Percentiles rank a stretch among this genome's conserved stretches.
phyloP scores from a whole-genome alignment of 1,140 invertebrate genomes.

The Drosophila punjabiensis region DNA sequence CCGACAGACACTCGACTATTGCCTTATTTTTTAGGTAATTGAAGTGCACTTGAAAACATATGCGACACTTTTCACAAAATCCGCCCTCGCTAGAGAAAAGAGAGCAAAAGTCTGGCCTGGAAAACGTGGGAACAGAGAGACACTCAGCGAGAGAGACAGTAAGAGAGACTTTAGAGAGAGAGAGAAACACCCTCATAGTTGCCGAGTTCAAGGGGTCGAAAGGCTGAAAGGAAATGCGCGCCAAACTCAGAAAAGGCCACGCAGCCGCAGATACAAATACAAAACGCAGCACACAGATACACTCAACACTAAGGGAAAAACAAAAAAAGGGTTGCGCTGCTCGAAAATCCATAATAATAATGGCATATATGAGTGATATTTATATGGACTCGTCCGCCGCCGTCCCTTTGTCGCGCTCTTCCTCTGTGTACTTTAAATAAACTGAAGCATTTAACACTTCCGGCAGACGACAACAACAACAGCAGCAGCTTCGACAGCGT shows the following conservation, averaged over 20 bases:
- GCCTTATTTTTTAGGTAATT: conserved; percentile 46
- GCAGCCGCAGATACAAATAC: conserved; percentile 47
- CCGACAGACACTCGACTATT: neutral
- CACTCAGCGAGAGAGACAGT: neutral
- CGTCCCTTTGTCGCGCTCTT: conserved; percentile 16
- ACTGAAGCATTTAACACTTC: conserved; percentile 83
- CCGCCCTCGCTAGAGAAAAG: conserved; percentile 41
- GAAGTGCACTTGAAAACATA: conserved; percentile 82
- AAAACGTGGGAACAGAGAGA: conserved; percentile 37
- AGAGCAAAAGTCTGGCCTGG: neutral
- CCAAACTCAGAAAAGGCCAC: conserved; percentile 63
- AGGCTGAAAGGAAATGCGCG: conserved; percentile 65
- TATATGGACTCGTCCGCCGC: conserved; percentile 25
- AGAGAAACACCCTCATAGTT: conserved; percentile 59
- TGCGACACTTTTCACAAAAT: conserved; percentile 73
- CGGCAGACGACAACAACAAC: conserved; percentile 64
- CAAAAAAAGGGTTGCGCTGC: conserved; percentile 63
- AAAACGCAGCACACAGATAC: conserved; percentile 5
- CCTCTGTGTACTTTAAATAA: conserved; percentile 74
- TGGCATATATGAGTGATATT: conserved; percentile 82
- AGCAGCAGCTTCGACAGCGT: conserved; percentile 61
- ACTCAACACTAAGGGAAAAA: conserved; percentile 3
- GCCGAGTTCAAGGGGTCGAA: conserved; percentile 44
- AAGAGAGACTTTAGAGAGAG: conserved; percentile 9
- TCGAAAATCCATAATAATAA: conserved; percentile 75